Evolutionary conservation across 2,888 invertebrate species (phyloP), one percentile per base, ranked within the genome.

Genomic region (Rhagonycha lutea): DNA sequence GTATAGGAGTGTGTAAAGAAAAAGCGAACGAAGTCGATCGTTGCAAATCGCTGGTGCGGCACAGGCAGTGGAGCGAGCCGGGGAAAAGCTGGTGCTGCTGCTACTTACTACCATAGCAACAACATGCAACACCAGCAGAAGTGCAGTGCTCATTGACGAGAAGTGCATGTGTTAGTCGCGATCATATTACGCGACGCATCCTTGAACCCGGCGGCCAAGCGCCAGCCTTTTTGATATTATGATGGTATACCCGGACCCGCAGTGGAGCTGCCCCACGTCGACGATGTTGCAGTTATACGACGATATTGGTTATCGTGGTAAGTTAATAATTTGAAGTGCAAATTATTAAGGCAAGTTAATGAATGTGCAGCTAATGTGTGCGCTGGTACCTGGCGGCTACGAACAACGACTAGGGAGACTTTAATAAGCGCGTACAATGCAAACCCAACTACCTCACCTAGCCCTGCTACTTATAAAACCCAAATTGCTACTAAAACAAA

Each of bases 171-270:
- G 83, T 84, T 80, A 83, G 83, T 83, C 85, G 86, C 85, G 86
- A 86, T 83, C 83, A 85, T 79, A 84, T 84, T 80, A 83, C 85
- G 85, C 85, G 85, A 84, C 84, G 84, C 84, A 84, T 85, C 81
- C 84, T 85, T 81, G 85, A 85, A 81, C 84, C 84, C 80, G 81
- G 81, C 82, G 84, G 82, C 80, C 77, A 76, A 76, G 76, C 73
- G 81, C 81, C 79, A 76, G 83, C 82, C 80, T 82, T 84, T 79
- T 47, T 47, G 47, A n/a, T 84, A 84, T 61, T 82, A 88, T 88
- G 88, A 91, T 91, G 91, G 91, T 92, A 86, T 92, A 91, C 88
- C 91, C 91, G 83, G 91, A 91, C 88, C 89, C 91, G 83, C 90
- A 91, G 89, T 89, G 90, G 90, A 89, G 84, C 73, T 87, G 87